Percentiles rank a stretch among this genome's conserved stretches.
Evolutionary conservation across 1,140 invertebrate species (phyloP).

Genomic region (Pomacea maculata): DNA sequence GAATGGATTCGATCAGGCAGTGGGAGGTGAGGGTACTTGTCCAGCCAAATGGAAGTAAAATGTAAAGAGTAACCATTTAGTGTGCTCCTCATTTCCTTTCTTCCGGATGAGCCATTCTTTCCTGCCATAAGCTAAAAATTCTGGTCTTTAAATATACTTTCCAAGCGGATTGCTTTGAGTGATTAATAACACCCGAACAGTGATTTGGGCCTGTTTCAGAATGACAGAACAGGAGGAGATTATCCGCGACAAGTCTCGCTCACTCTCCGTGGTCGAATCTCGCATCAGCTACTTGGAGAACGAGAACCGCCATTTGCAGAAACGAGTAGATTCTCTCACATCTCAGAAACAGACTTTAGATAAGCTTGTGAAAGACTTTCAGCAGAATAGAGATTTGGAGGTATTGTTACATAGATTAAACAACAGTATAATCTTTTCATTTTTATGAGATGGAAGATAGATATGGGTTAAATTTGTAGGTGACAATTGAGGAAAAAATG

Average conservation of each 20-base stretch:
- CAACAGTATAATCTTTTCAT: background rate
- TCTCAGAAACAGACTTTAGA: slow-evolving; percentile 54
- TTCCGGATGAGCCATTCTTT: too few species aligned
- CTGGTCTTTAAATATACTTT: background rate
- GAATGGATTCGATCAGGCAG: too few species aligned
- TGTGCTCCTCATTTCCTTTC: too few species aligned
- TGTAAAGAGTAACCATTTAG: too few species aligned
- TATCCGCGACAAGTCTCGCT: slow-evolving; percentile 47
- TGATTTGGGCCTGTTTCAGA: slow-evolving; percentile 44
- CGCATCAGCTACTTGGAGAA: slow-evolving; percentile 55
- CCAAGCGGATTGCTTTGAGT: background rate
- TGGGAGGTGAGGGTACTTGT: too few species aligned
- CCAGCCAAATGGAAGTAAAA: too few species aligned
- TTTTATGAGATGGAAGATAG: background rate
- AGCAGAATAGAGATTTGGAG: slow-evolving; percentile 50
- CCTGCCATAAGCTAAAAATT: too few species aligned
- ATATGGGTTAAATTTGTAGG: background rate
- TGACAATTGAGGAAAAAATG: background rate
- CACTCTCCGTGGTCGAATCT: slow-evolving; percentile 50
- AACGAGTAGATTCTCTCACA: slow-evolving; percentile 45
- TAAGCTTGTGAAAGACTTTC: slow-evolving; percentile 51
- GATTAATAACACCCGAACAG: slow-evolving; percentile 17
- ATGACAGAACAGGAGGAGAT: slow-evolving; percentile 53
- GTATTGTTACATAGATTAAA: slow-evolving; percentile 22
- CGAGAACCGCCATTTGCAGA: slow-evolving; percentile 58